These are phyloP conservation scores for Carcharodon carcharias DNA, from an alignment of 2,797 vertebrate genomes.

Conservation along the genomic window DNA sequence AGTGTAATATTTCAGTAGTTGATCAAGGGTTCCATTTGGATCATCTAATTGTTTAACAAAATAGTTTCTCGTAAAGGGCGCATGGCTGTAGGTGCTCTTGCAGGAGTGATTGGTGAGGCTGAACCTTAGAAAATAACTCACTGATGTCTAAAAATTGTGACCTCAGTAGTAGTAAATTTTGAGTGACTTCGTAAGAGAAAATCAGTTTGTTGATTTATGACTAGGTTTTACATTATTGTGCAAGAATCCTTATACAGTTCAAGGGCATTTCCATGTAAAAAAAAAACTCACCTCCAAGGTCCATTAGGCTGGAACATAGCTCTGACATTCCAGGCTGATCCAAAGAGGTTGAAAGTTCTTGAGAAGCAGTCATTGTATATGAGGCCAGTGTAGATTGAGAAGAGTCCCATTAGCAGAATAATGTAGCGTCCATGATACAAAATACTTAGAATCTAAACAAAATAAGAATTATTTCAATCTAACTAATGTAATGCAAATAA, in stretches of 20 bases:
- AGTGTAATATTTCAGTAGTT: not conserved
- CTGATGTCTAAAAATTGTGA: not conserved
- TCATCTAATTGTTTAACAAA: not conserved
- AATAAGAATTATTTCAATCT: not conserved
- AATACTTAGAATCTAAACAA: constrained; percentile 43
- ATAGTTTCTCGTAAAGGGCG: not conserved
- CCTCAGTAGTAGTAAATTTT: not conserved
- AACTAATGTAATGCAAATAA: not conserved
- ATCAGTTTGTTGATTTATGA: not conserved
- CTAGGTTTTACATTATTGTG: not conserved
- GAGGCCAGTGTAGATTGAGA: constrained; percentile 51
- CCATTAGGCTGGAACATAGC: constrained; percentile 48
- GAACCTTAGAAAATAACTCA: not conserved
- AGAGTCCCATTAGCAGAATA: constrained; percentile 49
- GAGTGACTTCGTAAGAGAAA: not conserved
- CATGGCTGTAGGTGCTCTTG: not conserved
- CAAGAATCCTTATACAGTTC: not conserved
- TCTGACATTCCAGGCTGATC: constrained; percentile 47
- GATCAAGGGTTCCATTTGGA: not conserved
- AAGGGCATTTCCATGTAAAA: not conserved
- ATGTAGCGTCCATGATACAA: constrained; percentile 48
- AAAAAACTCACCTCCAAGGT: constrained; percentile 46
- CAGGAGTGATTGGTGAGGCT: not conserved
- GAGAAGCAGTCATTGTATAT: constrained; percentile 55
- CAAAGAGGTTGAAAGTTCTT: constrained; percentile 49